A percentile compares a stretch with the other conserved stretches of the same genome.
These are phyloP conservation scores for Crotophaga sulcirostris DNA, from an alignment of 2,113 vertebrate species.

Conservation along the genomic window DNA sequence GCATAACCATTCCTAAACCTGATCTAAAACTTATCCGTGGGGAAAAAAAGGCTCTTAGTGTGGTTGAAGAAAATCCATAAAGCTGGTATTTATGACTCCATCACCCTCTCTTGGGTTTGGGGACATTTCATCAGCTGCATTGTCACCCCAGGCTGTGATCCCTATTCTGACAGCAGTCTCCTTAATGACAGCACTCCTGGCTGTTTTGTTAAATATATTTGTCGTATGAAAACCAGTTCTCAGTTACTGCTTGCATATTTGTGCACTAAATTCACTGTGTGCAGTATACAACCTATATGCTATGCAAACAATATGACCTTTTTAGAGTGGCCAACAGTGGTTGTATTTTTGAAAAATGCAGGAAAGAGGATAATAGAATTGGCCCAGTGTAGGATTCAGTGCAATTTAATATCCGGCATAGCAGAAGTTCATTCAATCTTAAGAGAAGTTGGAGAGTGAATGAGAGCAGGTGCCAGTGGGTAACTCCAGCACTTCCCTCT, in stretches of 20 bases:
- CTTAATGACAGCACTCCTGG: not conserved
- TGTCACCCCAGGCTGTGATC: not conserved
- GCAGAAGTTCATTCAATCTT: slow-evolving; percentile 1
- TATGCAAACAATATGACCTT: not conserved
- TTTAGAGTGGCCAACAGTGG: not conserved
- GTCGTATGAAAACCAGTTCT: no score
- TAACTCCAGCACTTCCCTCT: not conserved
- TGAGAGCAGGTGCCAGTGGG: not conserved
- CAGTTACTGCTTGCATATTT: not conserved
- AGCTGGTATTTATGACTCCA: not conserved
- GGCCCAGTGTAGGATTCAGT: not conserved
- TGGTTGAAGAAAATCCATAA: not conserved
- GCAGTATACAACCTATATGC: not conserved
- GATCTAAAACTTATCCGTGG: not conserved
- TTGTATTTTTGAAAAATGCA: not conserved
- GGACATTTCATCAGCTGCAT: not conserved
- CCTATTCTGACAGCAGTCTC: not conserved
- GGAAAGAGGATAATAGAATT: not conserved
- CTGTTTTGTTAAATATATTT: not conserved
- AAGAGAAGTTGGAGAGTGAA: not conserved
- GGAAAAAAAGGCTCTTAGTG: not conserved
- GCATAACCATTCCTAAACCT: not conserved
- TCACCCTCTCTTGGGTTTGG: not conserved
- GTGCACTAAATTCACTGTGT: not conserved
- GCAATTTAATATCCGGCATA: not conserved